Evolutionary conservation across 2,797 vertebrate species (phyloP).

Genomic region (Furcifer pardalis): DNA sequence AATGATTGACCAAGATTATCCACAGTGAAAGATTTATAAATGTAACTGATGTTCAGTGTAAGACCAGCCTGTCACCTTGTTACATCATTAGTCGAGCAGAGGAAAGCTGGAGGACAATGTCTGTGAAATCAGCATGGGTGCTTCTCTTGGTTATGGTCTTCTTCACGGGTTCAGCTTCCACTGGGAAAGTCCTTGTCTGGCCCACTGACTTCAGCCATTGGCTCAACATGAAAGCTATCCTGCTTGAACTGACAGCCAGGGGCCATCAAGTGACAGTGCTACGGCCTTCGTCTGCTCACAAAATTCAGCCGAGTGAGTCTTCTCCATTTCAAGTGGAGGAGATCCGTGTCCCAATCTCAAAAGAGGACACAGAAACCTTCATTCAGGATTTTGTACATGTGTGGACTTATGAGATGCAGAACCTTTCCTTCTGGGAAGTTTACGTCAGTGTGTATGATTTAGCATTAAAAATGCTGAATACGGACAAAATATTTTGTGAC

Average conservation of each 20-base stretch:
- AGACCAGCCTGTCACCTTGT: background rate
- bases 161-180: background rate
- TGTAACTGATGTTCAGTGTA: too few species aligned
- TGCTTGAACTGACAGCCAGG: slow-evolving; percentile 67
- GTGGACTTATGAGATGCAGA: slow-evolving; percentile 62
- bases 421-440: slow-evolving; percentile 51
- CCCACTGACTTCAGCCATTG: slow-evolving; percentile 82
- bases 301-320: slow-evolving; percentile 37
- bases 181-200: slow-evolving; percentile 76
- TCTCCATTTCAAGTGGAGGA: slow-evolving; percentile 70
- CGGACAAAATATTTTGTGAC: slow-evolving; percentile 50
- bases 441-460: background rate
- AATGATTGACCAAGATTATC: background rate
- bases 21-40: too few species aligned
- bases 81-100: background rate
- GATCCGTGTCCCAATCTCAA: slow-evolving; percentile 47
- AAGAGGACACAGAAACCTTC: background rate
- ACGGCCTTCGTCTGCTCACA: slow-evolving; percentile 38
- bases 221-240: slow-evolving; percentile 75
- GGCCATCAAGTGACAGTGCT: slow-evolving; percentile 75
- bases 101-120: background rate
- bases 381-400: slow-evolving; percentile 60
- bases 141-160: slow-evolving; percentile 59
- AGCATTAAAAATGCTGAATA: rapidly evolving
- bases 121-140: slow-evolving; percentile 5